These are phyloP conservation scores for Pteromalus puparum DNA, from an alignment of 1,140 invertebrate species.

Conservation along the genomic window DNA sequence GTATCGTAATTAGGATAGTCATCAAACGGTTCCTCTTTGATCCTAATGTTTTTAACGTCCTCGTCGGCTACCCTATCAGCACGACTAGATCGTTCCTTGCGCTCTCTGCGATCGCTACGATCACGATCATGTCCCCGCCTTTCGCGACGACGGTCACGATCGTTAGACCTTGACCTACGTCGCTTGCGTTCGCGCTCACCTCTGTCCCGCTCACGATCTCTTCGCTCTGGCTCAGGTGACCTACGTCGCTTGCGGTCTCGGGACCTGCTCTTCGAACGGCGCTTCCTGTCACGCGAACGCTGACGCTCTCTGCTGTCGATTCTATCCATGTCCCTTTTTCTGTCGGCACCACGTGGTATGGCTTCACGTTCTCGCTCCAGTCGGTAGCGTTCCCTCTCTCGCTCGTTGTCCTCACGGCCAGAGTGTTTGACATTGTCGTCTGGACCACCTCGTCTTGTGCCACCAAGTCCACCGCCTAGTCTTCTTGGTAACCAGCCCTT, in stretches of 20 bases:
- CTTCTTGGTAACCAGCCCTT: constrained; percentile 98
- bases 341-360: constrained; percentile 72
- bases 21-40: constrained; percentile 80
- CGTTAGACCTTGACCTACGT: constrained; percentile 75
- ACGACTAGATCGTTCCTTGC: constrained; percentile 70
- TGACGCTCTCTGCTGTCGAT: constrained; percentile 74
- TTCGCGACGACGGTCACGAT: constrained; percentile 75
- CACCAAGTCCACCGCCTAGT: constrained; percentile 94
- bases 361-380: constrained; percentile 84
- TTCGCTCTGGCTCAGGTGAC: constrained; percentile 71
- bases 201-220: constrained; percentile 76
- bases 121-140: constrained; percentile 76
- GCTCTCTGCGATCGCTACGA: constrained; percentile 72
- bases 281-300: constrained; percentile 74
- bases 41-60: constrained; percentile 77
- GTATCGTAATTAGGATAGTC: constrained; percentile 81
- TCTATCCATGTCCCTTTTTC: constrained; percentile 75
- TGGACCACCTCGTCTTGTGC: constrained; percentile 92
- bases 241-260: too few relatives aligned
- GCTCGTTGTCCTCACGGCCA: constrained; percentile 92
- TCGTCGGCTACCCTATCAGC: constrained; percentile 64
- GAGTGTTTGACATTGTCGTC: constrained; percentile 98
- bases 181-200: constrained; percentile 75
- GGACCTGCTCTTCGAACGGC: constrained; percentile 77
- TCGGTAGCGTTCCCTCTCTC: constrained; percentile 86